Base-by-base conservation (phyloP, 2,113 vertebrate genomes). In the Paramormyrops kingsleyae region DNA sequence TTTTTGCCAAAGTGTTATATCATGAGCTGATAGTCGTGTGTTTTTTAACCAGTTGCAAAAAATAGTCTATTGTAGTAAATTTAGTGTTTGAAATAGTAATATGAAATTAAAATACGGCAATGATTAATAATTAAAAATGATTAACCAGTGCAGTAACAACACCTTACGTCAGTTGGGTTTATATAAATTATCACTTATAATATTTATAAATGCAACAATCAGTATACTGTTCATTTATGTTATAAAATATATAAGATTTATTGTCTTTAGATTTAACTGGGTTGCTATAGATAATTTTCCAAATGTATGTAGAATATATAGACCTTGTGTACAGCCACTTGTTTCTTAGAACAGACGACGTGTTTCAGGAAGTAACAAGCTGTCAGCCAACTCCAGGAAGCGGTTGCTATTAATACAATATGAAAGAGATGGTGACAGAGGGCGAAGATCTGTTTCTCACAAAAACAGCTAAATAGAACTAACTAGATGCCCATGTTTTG, bases 281-380 rank as follows among this genome's bases (percentile, higher is more conserved):
- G 83, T 47, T 46, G 83, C 83, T 84, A 84, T 21, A 84, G 35
- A 35, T 80, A 80, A 80, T 80, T 70, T 31, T 10, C 27, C n/a
- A 80, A 7, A 80, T 35, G 2, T 19, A 80, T 1, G 13, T 42
- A 8, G 12, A 42, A 17, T 35, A 80, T 80, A 42, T 80, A 42
- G 13, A 42, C 74, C 35, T 80, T 17, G 35, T 19, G 15, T 80
- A 19, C 17, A 80, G 35, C 50, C 27, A 0, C 31, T 27, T 56
- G 50, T 35, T 47, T 53, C 27, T 87, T 7, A 87, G 50, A 27
- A 87, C 15, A 87, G 85, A 87, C 31, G 44, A 87, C 17, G n/a
- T 83, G 5, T 95, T 96, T 94, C 94, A 96, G 96, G 96, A 96
- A 96, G 95, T 96, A 92, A 92, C 94, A 91, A 90, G 89, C 90